These are phyloP conservation scores for Lasiurus cinereus DNA, from an alignment of 2,113 vertebrate genomes.

Conservation along the genomic window DNA sequence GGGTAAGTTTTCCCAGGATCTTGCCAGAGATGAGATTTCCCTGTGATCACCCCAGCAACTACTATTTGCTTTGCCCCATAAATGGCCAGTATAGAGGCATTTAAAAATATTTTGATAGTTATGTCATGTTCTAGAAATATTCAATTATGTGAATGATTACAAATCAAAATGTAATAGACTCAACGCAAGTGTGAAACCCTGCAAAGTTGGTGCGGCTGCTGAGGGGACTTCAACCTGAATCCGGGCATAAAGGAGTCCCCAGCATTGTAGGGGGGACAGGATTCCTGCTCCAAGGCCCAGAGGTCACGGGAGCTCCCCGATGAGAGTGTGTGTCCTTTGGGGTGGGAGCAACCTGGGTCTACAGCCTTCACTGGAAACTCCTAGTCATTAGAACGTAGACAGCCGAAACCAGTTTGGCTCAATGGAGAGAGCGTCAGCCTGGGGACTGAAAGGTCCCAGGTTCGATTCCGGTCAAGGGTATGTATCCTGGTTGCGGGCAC, in stretches of 20 bases:
- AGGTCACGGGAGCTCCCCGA: not conserved
- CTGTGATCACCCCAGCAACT: not conserved
- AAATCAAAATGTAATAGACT: conserved; percentile 30
- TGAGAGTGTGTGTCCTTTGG: not conserved
- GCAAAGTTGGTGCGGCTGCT: not conserved
- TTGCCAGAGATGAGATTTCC: not conserved
- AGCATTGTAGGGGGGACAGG: not conserved
- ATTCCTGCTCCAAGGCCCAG: not conserved
- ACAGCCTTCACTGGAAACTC: not conserved
- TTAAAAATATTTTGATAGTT: not conserved
- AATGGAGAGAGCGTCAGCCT: too few species aligned
- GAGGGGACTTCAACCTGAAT: not conserved
- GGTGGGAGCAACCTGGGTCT: not conserved
- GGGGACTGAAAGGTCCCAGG: too few species aligned
- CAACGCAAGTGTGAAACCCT: not conserved
- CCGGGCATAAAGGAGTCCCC: not conserved
- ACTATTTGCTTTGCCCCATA: conserved; percentile 1
- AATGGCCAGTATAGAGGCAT: not conserved
- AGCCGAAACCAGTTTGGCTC: not conserved
- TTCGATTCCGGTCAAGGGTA: too few species aligned
- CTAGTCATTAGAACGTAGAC: not conserved
- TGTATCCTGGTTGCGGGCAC: too few species aligned
- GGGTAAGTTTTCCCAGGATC: not conserved
- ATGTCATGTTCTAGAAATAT: not conserved
- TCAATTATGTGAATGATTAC: conserved; percentile 20